Conservation (phyloP, 2,797 vertebrate genomes). For the Mus minutoides region DNA sequence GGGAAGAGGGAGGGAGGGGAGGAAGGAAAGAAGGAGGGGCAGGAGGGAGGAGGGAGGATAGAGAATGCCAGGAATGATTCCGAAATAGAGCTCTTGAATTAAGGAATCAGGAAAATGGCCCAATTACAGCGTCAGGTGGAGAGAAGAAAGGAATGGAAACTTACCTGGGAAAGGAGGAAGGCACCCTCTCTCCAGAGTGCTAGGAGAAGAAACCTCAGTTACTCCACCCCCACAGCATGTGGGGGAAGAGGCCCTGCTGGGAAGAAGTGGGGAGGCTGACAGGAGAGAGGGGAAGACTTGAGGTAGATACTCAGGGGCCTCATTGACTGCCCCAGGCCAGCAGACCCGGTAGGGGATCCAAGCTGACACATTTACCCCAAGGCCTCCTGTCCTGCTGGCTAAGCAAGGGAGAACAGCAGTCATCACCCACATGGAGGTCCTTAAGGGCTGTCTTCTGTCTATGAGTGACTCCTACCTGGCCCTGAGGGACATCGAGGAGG, state of each 20-base stretch:
- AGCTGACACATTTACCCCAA: neutral
- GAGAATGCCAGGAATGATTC: neutral
- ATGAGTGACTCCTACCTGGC: neutral
- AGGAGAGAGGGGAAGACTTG: neutral
- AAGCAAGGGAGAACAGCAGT: neutral
- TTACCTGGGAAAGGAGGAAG: conserved; percentile 20
- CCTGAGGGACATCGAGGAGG: neutral
- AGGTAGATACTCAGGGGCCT: neutral
- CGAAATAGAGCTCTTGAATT: neutral
- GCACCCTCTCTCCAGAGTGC: neutral
- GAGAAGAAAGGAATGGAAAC: neutral
- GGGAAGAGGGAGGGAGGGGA: neutral
- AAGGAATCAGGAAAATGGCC: conserved; percentile 41
- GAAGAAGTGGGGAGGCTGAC: neutral
- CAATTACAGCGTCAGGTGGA: conserved; percentile 22
- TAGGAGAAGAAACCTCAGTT: neutral
- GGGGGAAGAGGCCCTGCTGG: neutral
- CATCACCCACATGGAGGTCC: too few species aligned
- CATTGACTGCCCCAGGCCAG: neutral
- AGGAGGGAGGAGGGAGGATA: neutral
- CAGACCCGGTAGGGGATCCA: neutral
- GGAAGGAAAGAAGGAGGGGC: neutral
- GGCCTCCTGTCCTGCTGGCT: neutral
- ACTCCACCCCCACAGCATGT: neutral
- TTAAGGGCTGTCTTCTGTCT: accelerated